Percentiles rank a stretch among this genome's conserved stretches.
Conservation (phyloP, 2,113 vertebrate genomes). For the Bungarus multicinctus region DNA sequence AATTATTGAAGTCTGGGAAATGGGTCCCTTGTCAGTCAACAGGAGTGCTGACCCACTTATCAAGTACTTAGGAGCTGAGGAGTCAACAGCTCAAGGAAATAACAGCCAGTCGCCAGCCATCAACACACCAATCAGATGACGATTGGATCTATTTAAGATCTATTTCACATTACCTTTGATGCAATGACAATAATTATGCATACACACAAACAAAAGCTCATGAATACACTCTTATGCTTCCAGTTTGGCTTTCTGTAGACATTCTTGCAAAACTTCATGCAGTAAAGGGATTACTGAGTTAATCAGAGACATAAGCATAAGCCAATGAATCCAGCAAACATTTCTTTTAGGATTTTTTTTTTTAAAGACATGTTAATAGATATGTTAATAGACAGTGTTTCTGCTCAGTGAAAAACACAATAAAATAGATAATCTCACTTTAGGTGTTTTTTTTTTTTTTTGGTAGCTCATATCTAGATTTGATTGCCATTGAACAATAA, state of each 20-base stretch:
- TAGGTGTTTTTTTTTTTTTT: background rate
- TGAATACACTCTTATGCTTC: background rate
- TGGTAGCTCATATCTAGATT: background rate
- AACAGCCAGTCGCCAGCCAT: background rate
- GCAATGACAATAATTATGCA: background rate
- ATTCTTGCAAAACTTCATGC: slow-evolving; percentile 27
- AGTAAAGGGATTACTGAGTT: background rate
- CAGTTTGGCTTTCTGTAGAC: background rate
- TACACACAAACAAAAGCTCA: background rate
- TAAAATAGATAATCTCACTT: background rate
- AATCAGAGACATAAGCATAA: background rate
- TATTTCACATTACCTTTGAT: background rate
- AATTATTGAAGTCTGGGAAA: background rate
- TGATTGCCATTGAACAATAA: background rate
- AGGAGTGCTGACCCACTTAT: background rate
- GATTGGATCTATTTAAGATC: background rate
- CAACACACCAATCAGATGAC: background rate
- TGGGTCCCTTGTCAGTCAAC: background rate
- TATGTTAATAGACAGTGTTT: background rate
- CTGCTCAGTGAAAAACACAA: background rate
- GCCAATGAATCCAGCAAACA: slow-evolving; percentile 15
- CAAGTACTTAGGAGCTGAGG: background rate
- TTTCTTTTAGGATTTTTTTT: background rate
- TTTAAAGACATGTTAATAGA: background rate
- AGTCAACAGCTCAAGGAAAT: background rate